phyloP scores from a whole-genome alignment of 2,888 invertebrate genomes.

The Dasysyrphus albostriatus region DNA sequence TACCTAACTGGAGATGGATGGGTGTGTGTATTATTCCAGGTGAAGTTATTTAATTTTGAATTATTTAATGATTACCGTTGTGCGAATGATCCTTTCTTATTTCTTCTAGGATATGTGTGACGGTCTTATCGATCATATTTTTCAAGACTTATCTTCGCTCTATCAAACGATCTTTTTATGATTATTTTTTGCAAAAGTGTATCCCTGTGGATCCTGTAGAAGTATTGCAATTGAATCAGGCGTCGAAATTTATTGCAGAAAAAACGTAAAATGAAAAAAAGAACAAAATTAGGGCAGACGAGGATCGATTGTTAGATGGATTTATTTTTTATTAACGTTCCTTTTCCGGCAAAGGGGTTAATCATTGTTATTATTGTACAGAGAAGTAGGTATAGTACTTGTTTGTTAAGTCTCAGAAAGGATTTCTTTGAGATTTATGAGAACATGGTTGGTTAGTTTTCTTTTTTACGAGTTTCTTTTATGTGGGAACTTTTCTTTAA shows the following conservation, averaged over 20 bases:
- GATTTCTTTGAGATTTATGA: constrained; percentile 65
- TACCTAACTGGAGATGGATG: not conserved
- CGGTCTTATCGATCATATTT: constrained; percentile 20
- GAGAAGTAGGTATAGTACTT: not conserved
- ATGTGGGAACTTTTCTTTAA: constrained; percentile 64
- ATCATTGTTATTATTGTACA: constrained; percentile 25
- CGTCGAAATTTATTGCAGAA: constrained; percentile 69
- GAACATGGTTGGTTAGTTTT: constrained; percentile 29
- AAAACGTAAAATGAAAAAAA: constrained; percentile 19
- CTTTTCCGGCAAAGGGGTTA: constrained; percentile 56
- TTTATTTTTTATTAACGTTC: not conserved
- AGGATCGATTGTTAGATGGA: constrained; percentile 4
- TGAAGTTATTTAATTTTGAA: constrained; percentile 73
- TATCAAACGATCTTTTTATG: constrained; percentile 31
- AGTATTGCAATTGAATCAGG: constrained; percentile 71
- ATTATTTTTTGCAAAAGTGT: constrained; percentile 27
- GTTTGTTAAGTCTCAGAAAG: constrained; percentile 10
- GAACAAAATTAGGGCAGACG: constrained; percentile 39
- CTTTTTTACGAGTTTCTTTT: constrained; percentile 24
- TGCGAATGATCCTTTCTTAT: not conserved
- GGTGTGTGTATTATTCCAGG: constrained; percentile 56
- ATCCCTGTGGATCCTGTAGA: constrained; percentile 37
- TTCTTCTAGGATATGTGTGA: constrained; percentile 39
- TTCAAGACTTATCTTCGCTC: constrained; percentile 16
- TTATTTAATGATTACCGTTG: constrained; percentile 57